A percentile compares a stretch with the other conserved stretches of the same genome.
These are phyloP conservation scores for Caenorhabditis sinica DNA, from an alignment of 2,888 invertebrate genomes.

Conservation along the genomic window DNA sequence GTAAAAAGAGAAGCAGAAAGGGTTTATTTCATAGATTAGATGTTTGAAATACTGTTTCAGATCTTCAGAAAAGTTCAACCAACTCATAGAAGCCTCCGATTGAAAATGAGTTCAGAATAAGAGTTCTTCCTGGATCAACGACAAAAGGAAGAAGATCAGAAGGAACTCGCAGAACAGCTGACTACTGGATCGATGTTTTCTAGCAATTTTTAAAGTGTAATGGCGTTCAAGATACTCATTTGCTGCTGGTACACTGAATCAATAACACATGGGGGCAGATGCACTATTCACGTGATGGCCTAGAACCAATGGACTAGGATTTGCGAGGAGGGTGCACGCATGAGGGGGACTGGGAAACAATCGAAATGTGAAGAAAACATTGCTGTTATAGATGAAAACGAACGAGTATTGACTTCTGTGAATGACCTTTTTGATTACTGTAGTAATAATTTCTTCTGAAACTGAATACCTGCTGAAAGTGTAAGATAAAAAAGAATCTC, in stretches of 20 bases:
- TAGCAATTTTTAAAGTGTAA: not conserved
- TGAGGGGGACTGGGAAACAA: not conserved
- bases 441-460: too few relatives aligned
- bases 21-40: not conserved
- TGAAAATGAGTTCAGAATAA: too few relatives aligned
- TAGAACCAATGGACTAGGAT: conserved; percentile 23
- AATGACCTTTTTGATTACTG: too few relatives aligned
- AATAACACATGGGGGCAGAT: conserved; percentile 7
- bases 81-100: too few relatives aligned
- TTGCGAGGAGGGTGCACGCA: not conserved
- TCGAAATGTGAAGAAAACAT: not conserved
- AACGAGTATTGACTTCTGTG: too few relatives aligned
- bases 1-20: not conserved
- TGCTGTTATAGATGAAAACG: too few relatives aligned
- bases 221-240: not conserved
- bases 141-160: not conserved
- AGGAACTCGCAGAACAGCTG: not conserved
- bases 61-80: too few relatives aligned
- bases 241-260: conserved; percentile 3
- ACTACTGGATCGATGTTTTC: not conserved
- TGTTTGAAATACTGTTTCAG: not conserved
- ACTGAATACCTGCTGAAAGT: too few relatives aligned
- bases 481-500: too few relatives aligned
- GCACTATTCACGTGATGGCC: conserved; percentile 41
- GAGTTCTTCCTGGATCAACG: too few relatives aligned